Percentiles rank a stretch among this genome's conserved stretches.
These are phyloP conservation scores for Clarias pachynema DNA, from an alignment of 2,797 vertebrate genomes.

Conservation along the genomic window DNA sequence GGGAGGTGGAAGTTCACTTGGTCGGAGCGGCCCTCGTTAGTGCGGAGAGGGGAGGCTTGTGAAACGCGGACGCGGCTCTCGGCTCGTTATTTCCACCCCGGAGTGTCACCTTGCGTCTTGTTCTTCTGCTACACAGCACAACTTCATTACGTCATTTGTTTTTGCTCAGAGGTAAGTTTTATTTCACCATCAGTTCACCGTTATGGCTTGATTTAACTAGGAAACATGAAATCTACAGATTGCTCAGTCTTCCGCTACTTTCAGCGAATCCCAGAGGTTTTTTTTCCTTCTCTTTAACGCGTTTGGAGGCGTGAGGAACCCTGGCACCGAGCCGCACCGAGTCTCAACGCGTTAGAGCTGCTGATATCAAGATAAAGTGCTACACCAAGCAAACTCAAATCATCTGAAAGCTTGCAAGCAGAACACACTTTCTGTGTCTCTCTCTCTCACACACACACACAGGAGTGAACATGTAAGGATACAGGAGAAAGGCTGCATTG, in stretches of 20 bases:
- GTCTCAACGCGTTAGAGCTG: constrained; percentile 21
- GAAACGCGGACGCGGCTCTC: constrained; percentile 48
- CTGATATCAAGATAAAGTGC: not conserved
- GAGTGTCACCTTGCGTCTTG: constrained; percentile 59
- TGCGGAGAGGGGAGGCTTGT: not conserved
- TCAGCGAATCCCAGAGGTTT: constrained; percentile 22
- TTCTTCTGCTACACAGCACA: constrained; percentile 45
- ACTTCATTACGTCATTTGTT: constrained; percentile 58
- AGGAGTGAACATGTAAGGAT: not conserved
- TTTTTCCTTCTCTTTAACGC: not conserved
- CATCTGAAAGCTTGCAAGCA: not conserved
- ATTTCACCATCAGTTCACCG: not conserved
- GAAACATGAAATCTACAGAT: not conserved
- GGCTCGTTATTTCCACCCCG: constrained; percentile 40
- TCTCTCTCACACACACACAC: no score
- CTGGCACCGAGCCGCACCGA: not conserved
- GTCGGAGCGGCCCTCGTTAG: constrained; percentile 3
- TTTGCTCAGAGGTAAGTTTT: constrained; percentile 53
- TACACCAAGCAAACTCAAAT: not conserved
- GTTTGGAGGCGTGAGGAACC: constrained; percentile 27
- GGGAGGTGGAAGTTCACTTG: constrained; percentile 4
- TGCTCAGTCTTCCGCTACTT: not conserved
- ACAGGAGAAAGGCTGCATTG: constrained; percentile 30
- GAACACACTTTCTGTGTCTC: not conserved
- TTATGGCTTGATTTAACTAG: not conserved